Evolutionary conservation across 2,113 vertebrate species (phyloP).

Genomic region (Ivindomyrus marchei): DNA sequence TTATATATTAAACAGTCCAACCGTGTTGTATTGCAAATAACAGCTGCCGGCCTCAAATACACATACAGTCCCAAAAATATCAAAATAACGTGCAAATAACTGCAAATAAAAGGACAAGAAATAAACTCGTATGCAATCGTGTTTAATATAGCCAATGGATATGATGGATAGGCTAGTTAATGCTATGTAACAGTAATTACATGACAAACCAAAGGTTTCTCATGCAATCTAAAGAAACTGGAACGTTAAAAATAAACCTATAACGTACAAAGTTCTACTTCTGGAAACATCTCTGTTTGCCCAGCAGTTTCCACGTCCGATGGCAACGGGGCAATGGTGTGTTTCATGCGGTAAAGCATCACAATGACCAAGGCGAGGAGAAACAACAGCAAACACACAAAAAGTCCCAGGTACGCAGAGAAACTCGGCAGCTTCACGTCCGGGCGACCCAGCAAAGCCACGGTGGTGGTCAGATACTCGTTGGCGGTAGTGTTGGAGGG

Average conservation of each 20-base stretch:
- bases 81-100: neutral
- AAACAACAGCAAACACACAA: conserved; percentile 40
- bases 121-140: neutral
- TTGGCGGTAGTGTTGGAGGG: conserved; percentile 21
- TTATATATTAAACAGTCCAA: neutral
- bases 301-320: conserved; percentile 34
- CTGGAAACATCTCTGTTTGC: conserved; percentile 36
- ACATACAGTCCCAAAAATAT: neutral
- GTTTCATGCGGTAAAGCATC: conserved; percentile 45
- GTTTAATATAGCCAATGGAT: neutral
- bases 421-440: conserved; percentile 36
- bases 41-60: neutral
- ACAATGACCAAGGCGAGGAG: conserved; percentile 39
- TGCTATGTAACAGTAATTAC: neutral
- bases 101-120: neutral
- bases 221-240: neutral
- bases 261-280: conserved; percentile 32
- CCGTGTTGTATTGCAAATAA: neutral
- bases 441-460: conserved; percentile 25
- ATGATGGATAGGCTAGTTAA: neutral
- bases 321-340: conserved; percentile 39
- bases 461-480: conserved; percentile 27
- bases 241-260: neutral
- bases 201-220: neutral
- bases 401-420: conserved; percentile 40